Base-by-base conservation (phyloP, 2,113 vertebrate species). In the Circaetus cinerascens region DNA sequence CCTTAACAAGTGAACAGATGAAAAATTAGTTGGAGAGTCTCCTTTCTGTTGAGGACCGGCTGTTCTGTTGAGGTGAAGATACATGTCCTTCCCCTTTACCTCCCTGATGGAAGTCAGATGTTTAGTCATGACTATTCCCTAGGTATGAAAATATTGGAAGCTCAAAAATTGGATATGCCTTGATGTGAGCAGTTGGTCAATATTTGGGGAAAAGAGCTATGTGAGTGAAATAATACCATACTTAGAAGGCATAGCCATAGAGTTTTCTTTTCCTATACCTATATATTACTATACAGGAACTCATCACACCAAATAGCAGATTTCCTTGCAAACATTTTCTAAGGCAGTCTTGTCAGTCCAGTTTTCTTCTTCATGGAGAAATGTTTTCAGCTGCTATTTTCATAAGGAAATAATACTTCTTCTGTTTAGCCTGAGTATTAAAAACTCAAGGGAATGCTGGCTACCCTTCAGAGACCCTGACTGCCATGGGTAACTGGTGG, bases 51-150 rank as follows among this genome's bases (percentile, higher is more conserved):
- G 60, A 41, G 48, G 60, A 8, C 8, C 13, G 9, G 7, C 15
- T 86, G 13, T 62, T 90, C 57, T 69, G 4, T 23, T 86, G 40
- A 69, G 45, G 21, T 72, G 30, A 56, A 75, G 56, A 67, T 21
- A 9, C 20, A 6, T n/a, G 15, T 53, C 16, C 21, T 92, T 78
- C 26, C 19, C 9, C 18, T 68, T 90, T 69, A 22, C 16, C 7
- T 82, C 23, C 17, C 34, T 43, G 25, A 15, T 0, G 32, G 27
- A 79, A 79, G 19, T 72, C 34, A 45, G 32, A 29, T 0, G 0
- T 45, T 83, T 56, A 57, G 27, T 80, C 34, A 22, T 69, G 30
- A 41, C 27, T 83, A 0, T 83, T 86, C 20, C 32, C 19, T 74
- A 27, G 12, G 3, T 41, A 32, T 48, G 25, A 51, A 68, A 79